Evolutionary conservation across 2,113 vertebrate genomes (phyloP).

Genomic region (Neolamprologus cancellatus): DNA sequence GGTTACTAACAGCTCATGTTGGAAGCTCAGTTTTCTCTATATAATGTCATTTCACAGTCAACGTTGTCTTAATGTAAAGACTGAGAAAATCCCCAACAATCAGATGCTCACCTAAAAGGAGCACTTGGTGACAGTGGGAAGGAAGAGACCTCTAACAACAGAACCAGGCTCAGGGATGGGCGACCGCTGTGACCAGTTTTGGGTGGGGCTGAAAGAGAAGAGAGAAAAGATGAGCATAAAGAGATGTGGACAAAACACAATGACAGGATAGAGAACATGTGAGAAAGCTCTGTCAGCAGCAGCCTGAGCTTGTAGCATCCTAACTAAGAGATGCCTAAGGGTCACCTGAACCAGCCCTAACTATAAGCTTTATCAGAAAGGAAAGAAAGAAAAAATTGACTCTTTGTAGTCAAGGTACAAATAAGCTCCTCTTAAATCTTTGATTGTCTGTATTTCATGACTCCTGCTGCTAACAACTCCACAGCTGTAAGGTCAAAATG

Average conservation of each 20-base stretch:
- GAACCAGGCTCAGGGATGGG: not conserved
- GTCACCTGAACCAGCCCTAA: not conserved
- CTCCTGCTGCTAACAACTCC: not conserved
- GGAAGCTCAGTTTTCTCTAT: not conserved
- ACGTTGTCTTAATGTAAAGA: not conserved
- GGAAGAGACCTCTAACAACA: not conserved
- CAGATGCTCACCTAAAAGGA: no score
- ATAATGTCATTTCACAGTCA: not conserved
- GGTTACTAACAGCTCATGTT: not conserved
- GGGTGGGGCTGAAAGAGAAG: not conserved
- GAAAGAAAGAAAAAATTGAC: not conserved
- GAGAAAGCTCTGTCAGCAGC: not conserved
- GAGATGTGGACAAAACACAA: not conserved
- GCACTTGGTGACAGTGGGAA: not conserved
- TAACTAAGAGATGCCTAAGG: not conserved
- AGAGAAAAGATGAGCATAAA: not conserved
- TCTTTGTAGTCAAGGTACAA: not conserved
- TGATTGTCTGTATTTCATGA: not conserved
- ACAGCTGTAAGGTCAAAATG: not conserved
- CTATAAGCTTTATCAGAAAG: not conserved
- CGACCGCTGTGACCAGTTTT: not conserved
- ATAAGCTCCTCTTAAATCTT: not conserved
- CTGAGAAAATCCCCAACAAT: no score
- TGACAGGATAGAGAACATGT: not conserved
- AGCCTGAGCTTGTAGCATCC: not conserved